Percentiles rank a stretch among this genome's conserved stretches.
Conservation (phyloP, 2,797 vertebrate species). For the Pogoniulus pusillus region DNA sequence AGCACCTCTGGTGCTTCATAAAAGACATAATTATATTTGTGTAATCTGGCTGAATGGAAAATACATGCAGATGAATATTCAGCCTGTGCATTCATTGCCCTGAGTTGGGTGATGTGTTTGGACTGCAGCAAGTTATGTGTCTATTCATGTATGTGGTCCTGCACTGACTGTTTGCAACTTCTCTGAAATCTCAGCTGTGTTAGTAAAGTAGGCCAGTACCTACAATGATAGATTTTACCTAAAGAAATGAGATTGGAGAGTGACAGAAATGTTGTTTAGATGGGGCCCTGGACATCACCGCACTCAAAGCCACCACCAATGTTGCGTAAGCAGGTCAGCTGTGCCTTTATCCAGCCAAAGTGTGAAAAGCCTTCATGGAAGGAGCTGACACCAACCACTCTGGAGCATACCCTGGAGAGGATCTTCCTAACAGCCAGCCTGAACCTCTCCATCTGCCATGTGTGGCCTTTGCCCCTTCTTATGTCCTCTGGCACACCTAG, state of each 20-base stretch:
- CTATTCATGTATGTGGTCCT: accelerated
- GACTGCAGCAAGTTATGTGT: background rate
- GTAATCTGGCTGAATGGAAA: background rate
- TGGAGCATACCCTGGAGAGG: background rate
- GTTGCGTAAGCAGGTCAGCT: background rate
- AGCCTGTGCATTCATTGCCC: background rate
- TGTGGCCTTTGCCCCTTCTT: background rate
- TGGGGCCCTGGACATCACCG: background rate
- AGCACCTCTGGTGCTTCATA: background rate
- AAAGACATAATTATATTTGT: background rate
- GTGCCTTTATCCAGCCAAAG: background rate
- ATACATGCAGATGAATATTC: background rate
- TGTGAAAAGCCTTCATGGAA: background rate
- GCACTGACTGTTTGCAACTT: background rate
- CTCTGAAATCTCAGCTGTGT: background rate
- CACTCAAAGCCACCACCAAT: background rate
- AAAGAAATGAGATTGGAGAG: background rate
- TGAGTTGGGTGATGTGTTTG: background rate
- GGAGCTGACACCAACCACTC: background rate
- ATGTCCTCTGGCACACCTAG: background rate
- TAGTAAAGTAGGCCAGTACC: background rate
- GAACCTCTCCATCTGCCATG: accelerated
- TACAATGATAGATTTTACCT: accelerated
- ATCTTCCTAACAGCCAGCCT: background rate
- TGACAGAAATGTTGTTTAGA: background rate